phyloP scores from a whole-genome alignment of 2,888 invertebrate genomes.

The Melinaea marsaeus region DNA sequence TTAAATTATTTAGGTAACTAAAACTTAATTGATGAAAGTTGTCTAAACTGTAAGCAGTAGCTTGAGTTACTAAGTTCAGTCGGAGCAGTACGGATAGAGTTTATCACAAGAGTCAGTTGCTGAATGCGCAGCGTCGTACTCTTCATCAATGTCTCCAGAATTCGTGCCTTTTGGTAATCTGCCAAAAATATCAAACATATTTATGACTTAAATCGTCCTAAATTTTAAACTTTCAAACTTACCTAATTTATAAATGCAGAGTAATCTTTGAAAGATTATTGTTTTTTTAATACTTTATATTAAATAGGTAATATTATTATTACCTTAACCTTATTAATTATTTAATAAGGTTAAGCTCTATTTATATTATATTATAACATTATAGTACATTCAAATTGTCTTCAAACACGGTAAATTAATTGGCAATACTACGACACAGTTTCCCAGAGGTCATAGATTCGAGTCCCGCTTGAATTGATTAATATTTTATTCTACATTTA shows the following conservation, averaged over 20 bases:
- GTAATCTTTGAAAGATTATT: background rate
- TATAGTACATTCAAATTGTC: no score
- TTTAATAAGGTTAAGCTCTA: no score
- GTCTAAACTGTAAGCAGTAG: slow-evolving; percentile 9
- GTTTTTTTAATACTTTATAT: no score
- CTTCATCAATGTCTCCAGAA: slow-evolving; percentile 41
- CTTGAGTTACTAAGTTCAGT: slow-evolving; percentile 24
- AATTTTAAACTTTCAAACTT: slow-evolving; percentile 1
- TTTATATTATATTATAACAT: no score
- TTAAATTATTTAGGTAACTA: no score
- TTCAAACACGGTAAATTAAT: no score
- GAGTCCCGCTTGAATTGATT: no score
- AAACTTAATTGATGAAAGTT: background rate
- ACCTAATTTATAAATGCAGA: background rate
- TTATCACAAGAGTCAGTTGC: slow-evolving; percentile 49
- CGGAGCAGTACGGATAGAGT: slow-evolving; percentile 56
- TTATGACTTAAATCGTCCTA: background rate
- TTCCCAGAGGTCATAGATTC: no score
- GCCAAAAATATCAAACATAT: slow-evolving; percentile 30
- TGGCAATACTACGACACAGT: no score
- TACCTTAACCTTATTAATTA: no score
- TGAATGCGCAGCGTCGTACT: slow-evolving; percentile 56
- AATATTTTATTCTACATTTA: no score
- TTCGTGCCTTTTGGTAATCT: slow-evolving; percentile 54
- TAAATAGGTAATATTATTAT: no score